Conservation (phyloP, 1,140 invertebrate species). For the Habropoda laboriosa region DNA sequence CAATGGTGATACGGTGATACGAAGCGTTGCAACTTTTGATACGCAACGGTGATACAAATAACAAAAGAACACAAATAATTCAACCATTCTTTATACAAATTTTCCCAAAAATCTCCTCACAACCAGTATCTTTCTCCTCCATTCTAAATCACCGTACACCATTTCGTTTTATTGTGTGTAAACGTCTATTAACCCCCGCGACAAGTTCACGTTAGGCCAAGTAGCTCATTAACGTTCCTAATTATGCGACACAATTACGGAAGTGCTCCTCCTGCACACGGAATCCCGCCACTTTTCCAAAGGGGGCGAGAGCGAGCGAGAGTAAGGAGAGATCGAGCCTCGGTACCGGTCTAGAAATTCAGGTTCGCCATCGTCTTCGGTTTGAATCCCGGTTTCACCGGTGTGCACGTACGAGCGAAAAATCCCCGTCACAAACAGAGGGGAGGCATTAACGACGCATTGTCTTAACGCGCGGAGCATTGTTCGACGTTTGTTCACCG, state of each 20-base stretch:
- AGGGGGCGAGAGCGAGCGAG: no score
- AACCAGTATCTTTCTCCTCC: background rate
- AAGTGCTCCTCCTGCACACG: background rate
- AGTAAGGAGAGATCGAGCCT: no score
- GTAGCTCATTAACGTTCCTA: conserved; percentile 56
- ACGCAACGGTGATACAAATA: no score
- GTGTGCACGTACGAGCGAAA: conserved; percentile 24
- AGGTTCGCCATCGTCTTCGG: conserved; percentile 5
- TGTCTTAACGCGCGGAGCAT: conserved; percentile 56
- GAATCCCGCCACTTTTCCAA: background rate
- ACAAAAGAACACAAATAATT: no score
- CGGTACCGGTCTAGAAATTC: conserved; percentile 18
- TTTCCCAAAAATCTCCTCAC: no score
- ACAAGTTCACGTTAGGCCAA: conserved; percentile 21
- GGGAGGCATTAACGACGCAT: conserved; percentile 62
- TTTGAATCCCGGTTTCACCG: conserved; percentile 31
- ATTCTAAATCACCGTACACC: background rate
- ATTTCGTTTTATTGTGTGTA: conserved; percentile 48
- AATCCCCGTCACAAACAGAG: conserved; percentile 40
- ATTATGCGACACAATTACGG: conserved; percentile 33
- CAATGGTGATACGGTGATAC: no score
- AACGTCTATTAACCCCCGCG: conserved; percentile 47
- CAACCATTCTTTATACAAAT: background rate
- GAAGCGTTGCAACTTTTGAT: no score
- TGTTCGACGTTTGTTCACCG: conserved; percentile 57